phyloP scores from a whole-genome alignment of 64 coral and sea anemone species.

The Dendrophyllia cribrosa region DNA sequence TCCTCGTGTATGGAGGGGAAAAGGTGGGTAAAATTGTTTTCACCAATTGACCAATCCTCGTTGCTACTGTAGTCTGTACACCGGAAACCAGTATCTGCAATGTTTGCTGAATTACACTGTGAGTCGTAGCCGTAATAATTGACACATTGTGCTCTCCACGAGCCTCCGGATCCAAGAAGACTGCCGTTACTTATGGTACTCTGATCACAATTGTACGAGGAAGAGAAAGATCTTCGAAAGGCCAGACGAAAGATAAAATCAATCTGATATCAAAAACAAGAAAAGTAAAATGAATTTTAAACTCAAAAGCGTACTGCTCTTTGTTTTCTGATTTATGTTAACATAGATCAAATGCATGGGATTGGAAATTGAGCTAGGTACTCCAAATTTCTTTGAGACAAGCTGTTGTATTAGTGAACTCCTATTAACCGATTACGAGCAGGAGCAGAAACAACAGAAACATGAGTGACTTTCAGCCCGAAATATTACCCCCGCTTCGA shows the following conservation, averaged over 20 bases:
- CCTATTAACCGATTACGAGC: no score
- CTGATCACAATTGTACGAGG: background rate
- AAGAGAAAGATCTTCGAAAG: slow-evolving; percentile 42
- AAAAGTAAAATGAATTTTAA: no score
- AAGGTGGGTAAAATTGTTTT: slow-evolving; percentile 63
- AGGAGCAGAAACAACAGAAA: no score
- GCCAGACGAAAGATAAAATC: slow-evolving; percentile 55
- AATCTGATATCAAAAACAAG: background rate
- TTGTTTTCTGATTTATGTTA: no score
- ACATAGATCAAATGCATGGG: no score
- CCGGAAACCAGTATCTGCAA: slow-evolving; percentile 47
- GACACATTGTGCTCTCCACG: background rate
- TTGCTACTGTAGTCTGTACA: slow-evolving; percentile 54
- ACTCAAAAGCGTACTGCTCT: no score
- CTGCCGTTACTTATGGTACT: slow-evolving; percentile 3
- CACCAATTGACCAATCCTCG: slow-evolving; percentile 66
- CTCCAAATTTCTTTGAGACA: no score
- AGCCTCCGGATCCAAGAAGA: slow-evolving; percentile 40
- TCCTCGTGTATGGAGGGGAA: slow-evolving; percentile 28
- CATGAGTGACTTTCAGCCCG: no score
- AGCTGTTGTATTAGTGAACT: no score
- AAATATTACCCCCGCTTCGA: no score
- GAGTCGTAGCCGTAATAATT: background rate
- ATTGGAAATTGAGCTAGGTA: no score
- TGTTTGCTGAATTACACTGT: background rate